Percentiles rank a stretch among this genome's conserved stretches.
phyloP scores from a whole-genome alignment of 1,140 invertebrate species.

The Eubasilissa regina region DNA sequence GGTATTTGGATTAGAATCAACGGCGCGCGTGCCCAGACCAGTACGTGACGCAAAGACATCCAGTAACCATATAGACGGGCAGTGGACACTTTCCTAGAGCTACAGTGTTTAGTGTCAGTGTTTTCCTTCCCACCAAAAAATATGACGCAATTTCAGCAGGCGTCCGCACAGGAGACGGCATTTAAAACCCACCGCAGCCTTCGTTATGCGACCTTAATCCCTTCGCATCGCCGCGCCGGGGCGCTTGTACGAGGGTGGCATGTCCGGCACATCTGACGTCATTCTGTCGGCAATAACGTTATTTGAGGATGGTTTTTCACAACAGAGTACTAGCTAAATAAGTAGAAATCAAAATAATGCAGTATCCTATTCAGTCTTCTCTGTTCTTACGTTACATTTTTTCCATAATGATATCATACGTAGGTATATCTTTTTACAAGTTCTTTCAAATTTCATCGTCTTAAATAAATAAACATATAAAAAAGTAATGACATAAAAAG shows the following conservation, averaged over 20 bases:
- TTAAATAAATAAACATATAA: no score
- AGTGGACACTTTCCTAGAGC: neutral
- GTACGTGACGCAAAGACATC: neutral
- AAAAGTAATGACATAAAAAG: no score
- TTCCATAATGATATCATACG: no score
- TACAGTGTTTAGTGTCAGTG: slow-evolving; percentile 16
- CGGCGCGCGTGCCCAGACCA: neutral
- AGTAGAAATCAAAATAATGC: no score
- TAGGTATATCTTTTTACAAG: no score
- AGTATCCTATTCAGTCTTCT: no score
- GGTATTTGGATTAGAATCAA: slow-evolving; percentile 7
- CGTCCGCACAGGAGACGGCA: slow-evolving; percentile 15
- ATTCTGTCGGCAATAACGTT: slow-evolving; percentile 22
- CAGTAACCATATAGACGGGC: neutral
- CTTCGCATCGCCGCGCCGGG: slow-evolving; percentile 16
- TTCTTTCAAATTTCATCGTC: no score
- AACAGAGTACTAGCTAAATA: neutral
- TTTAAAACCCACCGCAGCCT: slow-evolving; percentile 28
- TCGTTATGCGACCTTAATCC: slow-evolving; percentile 37
- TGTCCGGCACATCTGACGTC: slow-evolving; percentile 40
- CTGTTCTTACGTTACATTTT: no score
- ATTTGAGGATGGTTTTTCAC: neutral
- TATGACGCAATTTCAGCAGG: slow-evolving; percentile 34
- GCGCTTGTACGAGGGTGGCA: slow-evolving; percentile 2
- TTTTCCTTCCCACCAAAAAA: slow-evolving; percentile 16